A percentile compares a stretch with the other conserved stretches of the same genome.
These are phyloP conservation scores for Stratiolaelaps scimitus DNA, from an alignment of 1,140 invertebrate genomes.

Conservation along the genomic window DNA sequence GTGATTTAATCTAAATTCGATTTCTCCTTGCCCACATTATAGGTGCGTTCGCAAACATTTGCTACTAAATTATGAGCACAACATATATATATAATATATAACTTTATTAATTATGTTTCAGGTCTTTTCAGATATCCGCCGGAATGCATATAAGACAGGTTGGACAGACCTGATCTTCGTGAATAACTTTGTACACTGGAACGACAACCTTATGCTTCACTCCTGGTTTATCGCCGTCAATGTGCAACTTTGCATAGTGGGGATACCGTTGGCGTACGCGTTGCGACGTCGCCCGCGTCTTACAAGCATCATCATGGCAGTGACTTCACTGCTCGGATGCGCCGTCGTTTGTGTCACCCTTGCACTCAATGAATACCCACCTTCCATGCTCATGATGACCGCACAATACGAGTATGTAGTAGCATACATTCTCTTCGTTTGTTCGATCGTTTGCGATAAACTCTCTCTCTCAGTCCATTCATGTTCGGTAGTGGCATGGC, in stretches of 20 bases:
- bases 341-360: not conserved
- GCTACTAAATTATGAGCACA: no score
- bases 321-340: not conserved
- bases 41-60: no score
- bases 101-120: not conserved
- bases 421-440: no score
- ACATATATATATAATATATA: no score
- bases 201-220: slow-evolving; percentile 14
- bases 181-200: slow-evolving; percentile 18
- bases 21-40: no score
- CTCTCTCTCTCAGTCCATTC: no score
- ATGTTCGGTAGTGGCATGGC: no score
- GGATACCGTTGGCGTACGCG: not conserved
- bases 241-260: not conserved
- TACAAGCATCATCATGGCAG: not conserved
- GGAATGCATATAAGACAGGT: not conserved
- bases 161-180: slow-evolving; percentile 4
- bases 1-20: no score
- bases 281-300: not conserved
- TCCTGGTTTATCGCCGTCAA: slow-evolving; percentile 19
- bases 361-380: slow-evolving; percentile 13
- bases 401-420: slow-evolving; percentile 8
- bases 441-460: no score
- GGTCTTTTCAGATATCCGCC: not conserved
- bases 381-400: slow-evolving; percentile 18